Conservation (phyloP, 2,797 vertebrate genomes). For the Rhabdophis nuchalis region DNA sequence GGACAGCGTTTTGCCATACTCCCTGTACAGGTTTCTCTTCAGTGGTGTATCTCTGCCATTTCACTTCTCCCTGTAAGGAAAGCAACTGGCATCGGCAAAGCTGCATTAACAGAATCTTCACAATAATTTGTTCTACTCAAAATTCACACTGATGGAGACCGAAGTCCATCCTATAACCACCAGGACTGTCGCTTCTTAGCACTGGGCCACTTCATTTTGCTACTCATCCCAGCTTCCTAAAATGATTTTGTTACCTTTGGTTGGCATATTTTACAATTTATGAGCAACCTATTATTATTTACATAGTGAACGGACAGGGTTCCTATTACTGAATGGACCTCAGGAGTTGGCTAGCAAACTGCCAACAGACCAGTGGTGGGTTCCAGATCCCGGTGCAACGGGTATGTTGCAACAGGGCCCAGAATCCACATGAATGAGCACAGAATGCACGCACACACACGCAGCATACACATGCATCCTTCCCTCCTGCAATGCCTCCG, state of each 20-base stretch:
- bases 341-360: background rate
- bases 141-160: background rate
- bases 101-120: background rate
- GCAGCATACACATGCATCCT: no score
- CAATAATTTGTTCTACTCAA: background rate
- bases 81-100: background rate
- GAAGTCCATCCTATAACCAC: background rate
- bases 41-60: background rate
- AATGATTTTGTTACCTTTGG: background rate
- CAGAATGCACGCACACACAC: no score
- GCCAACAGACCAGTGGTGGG: background rate
- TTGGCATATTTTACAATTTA: background rate
- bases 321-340: background rate
- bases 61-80: background rate
- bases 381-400: no score
- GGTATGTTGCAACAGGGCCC: no score
- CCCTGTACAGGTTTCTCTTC: background rate
- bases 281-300: background rate
- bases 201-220: background rate
- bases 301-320: background rate
- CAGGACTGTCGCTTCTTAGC: background rate
- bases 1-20: background rate
- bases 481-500: no score
- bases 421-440: no score
- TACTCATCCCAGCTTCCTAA: background rate